Evolutionary conservation across 2,888 invertebrate species (phyloP), one percentile per base, ranked within the genome.

Genomic region (Heliconius hortense): DNA sequence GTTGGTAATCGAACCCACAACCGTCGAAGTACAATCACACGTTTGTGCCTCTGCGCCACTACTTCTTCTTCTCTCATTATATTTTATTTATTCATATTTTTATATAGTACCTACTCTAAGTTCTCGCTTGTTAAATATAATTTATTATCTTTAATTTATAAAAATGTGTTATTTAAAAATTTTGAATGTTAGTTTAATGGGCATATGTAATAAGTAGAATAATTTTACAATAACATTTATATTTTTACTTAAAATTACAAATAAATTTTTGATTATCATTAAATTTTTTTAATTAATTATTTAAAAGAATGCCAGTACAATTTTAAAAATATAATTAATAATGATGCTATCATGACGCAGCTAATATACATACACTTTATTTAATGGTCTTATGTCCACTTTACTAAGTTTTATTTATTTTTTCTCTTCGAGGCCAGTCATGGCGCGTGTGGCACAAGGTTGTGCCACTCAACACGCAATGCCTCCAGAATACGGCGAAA

Each of bases 61-160:
- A 15, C n/a, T n/a, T n/a, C 43, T 15, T 4, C 4, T 0, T 43
- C 43, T 15, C 1, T 10, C 15, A 53, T 53, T 53, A 8, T 53
- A 53, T 53, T 21, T n/a, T 53, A 53, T 53, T 7, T 53, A 21
- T 53, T 53, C 18, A 63, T 63, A 35, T 4, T 64, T 64, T 64
- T 0, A 11, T n/a, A 13, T 5, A 63, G 26, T 28, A 1, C 1
- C 1, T 63, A 4, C n/a, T 64, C 35, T 64, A 35, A 35, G 13
- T 64, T 64, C 31, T 64, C 10, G 64, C n/a, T 64, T n/a, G 56
- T 56, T 56, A 56, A 56, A 56, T 56, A n/a, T 56, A 64, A 64
- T 64, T 64, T 64, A 63, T 35, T 64, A 35, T 64, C 4, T 39
- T 39, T 39, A 15, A 2, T 66, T 35, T 24, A 64, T 35, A 24